Evolutionary conservation across 2,113 vertebrate genomes (phyloP).

Genomic region (Melanostigma gelatinosum): DNA sequence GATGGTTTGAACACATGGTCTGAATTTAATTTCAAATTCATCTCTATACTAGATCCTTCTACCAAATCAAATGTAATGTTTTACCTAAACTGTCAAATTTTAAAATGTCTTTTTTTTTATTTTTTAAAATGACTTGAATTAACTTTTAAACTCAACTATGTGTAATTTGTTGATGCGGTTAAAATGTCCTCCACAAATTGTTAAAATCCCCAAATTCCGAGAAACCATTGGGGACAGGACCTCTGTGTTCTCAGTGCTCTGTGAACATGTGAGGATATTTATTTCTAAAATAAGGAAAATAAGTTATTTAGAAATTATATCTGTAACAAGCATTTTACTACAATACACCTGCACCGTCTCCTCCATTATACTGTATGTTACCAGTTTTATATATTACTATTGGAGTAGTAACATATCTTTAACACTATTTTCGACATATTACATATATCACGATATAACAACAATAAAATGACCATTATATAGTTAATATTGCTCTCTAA

Average conservation of each 20-base stretch:
- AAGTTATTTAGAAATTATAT: too few species aligned
- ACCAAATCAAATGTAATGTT: neutral
- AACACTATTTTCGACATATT: neutral
- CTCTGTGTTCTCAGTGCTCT: neutral
- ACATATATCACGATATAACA: neutral
- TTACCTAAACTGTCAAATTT: neutral
- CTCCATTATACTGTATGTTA: too few species aligned
- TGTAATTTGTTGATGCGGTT: too few species aligned
- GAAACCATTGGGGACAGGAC: neutral
- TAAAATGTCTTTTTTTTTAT: neutral
- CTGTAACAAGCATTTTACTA: too few species aligned
- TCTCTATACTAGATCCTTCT: neutral
- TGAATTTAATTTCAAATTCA: too few species aligned
- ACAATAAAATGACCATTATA: neutral
- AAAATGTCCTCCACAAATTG: neutral
- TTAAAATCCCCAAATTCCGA: neutral
- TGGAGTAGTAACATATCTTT: too few species aligned
- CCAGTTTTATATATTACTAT: too few species aligned
- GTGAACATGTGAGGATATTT: neutral
- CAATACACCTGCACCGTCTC: too few species aligned
- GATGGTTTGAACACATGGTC: neutral
- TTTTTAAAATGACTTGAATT: neutral
- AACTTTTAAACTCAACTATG: neutral
- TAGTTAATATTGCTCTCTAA: neutral
- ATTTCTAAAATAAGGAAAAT: neutral